Evolutionary conservation across 2,113 vertebrate species (phyloP).

Genomic region (Dromas ardeola): DNA sequence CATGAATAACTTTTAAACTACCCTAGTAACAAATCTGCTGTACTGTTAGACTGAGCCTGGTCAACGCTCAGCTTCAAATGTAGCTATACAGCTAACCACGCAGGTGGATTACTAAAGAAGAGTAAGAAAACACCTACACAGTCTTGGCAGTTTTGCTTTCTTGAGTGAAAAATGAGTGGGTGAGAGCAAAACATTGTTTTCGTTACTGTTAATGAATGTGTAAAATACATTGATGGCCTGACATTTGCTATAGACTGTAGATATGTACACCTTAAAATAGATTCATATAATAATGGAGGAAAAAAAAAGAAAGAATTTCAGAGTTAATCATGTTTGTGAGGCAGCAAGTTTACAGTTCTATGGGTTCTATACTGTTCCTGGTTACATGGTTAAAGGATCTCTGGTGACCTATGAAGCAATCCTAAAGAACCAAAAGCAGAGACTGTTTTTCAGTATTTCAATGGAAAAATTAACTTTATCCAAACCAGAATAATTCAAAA

Average conservation of each 20-base stretch:
- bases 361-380: not conserved
- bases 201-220: not conserved
- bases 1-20: not conserved
- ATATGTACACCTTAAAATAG: not conserved
- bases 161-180: not conserved
- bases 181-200: not conserved
- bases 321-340: not conserved
- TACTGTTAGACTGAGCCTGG: not conserved
- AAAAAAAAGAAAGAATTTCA: not conserved
- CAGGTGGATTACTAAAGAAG: not conserved
- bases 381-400: not conserved
- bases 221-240: not conserved
- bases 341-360: not conserved
- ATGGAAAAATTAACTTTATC: not conserved
- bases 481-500: not conserved
- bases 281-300: not conserved
- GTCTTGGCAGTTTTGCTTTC: not conserved
- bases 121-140: not conserved
- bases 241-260: not conserved
- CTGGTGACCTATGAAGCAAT: not conserved
- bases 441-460: not conserved
- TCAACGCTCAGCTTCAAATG: not conserved
- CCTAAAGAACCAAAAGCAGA: not conserved
- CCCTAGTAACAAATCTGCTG: not conserved
- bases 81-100: not conserved